A percentile compares a stretch with the other conserved stretches of the same genome.
Conservation (phyloP, 2,113 vertebrate species). For the Cavia aperea region DNA sequence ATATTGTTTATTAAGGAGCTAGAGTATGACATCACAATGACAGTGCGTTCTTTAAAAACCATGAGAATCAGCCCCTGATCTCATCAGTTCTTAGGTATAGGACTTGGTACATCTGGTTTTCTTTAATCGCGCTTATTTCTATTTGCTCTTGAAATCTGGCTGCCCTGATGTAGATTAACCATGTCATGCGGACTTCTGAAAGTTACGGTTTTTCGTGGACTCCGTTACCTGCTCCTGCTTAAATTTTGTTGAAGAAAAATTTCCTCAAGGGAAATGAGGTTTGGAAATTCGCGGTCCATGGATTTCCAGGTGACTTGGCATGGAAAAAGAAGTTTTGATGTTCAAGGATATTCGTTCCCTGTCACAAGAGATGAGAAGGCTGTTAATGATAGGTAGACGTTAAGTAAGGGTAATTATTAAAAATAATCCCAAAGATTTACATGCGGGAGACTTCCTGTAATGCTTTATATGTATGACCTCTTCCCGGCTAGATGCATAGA, state of each 20-base stretch:
- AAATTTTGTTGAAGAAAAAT: background rate
- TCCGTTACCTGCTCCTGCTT: conserved; percentile 30
- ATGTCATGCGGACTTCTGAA: background rate
- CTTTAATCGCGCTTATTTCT: conserved; percentile 34
- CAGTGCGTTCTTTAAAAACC: background rate
- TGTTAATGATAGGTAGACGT: background rate
- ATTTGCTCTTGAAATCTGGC: conserved; percentile 12
- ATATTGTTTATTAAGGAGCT: conserved; percentile 1
- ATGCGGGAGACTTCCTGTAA: background rate
- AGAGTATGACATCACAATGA: background rate
- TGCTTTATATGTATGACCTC: background rate
- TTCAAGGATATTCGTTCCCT: background rate
- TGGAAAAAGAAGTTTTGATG: background rate
- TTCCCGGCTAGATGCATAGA: background rate
- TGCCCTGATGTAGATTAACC: conserved; percentile 4
- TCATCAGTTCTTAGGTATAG: background rate
- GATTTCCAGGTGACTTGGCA: background rate
- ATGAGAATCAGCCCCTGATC: background rate
- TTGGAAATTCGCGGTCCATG: background rate
- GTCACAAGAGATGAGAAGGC: background rate
- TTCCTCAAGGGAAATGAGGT: background rate
- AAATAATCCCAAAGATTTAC: background rate
- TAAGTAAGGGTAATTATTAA: background rate
- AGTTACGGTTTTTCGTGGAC: background rate
- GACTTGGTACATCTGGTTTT: conserved; percentile 25